Evolutionary conservation across 2,888 invertebrate genomes (phyloP).

Genomic region (Acronicta psi): DNA sequence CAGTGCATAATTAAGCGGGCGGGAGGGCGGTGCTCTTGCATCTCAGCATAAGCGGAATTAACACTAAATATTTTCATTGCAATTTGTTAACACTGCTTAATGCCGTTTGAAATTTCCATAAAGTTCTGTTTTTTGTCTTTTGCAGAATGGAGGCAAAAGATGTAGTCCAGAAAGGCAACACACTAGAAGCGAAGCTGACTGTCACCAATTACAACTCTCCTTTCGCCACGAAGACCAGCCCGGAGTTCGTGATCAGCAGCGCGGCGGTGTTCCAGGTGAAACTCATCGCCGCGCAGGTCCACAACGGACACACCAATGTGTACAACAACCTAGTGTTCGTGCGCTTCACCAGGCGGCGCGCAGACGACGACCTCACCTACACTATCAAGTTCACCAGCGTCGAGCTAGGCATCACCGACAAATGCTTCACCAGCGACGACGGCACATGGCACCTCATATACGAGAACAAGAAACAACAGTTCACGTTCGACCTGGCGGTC

Average conservation of each 20-base stretch:
- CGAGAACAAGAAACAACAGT: conserved; percentile 63
- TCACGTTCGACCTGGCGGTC: conserved; percentile 59
- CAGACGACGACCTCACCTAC: conserved; percentile 61
- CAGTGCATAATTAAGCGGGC: too few species aligned
- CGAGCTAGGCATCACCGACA: conserved; percentile 57
- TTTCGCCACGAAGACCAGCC: conserved; percentile 58
- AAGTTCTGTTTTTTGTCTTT: conserved; percentile 26
- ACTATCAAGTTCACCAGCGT: conserved; percentile 60
- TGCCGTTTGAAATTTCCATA: too few species aligned
- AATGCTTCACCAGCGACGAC: conserved; percentile 65
- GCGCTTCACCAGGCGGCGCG: conserved; percentile 58
- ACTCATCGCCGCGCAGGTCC: conserved; percentile 60
- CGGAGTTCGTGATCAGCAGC: conserved; percentile 62
- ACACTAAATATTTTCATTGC: too few species aligned
- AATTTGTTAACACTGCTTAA: too few species aligned
- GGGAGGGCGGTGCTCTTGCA: too few species aligned
- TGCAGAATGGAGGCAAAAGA: conserved; percentile 63
- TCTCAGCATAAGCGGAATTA: too few species aligned
- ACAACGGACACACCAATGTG: conserved; percentile 59
- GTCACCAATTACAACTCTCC: conserved; percentile 63
- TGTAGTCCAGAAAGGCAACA: conserved; percentile 61
- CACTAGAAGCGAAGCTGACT: conserved; percentile 55
- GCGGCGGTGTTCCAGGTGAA: conserved; percentile 61
- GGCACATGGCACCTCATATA: conserved; percentile 68
- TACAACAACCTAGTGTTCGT: conserved; percentile 66